Conservation (phyloP, 2,113 vertebrate species). For the Mesocricetus auratus region DNA sequence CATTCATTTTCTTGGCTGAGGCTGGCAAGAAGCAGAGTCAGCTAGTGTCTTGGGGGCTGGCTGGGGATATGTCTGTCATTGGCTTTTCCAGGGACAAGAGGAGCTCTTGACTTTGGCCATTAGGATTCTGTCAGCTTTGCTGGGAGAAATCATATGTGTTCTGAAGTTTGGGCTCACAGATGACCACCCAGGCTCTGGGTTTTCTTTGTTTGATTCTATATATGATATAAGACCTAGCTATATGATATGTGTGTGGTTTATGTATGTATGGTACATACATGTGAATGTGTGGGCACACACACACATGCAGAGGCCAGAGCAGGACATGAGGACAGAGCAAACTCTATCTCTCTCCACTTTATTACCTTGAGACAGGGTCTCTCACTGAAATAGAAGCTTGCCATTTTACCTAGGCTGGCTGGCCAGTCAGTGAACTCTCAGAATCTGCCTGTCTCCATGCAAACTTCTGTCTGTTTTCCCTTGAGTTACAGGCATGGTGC, state of each 20-base stretch:
- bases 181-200: neutral
- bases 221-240: neutral
- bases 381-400: neutral
- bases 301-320: neutral
- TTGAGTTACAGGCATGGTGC: neutral
- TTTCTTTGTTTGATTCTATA: neutral
- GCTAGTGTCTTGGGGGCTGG: neutral
- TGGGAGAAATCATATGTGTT: neutral
- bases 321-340: neutral
- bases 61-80: neutral
- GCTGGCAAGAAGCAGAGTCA: neutral
- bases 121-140: constrained; percentile 6
- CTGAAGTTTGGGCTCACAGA: neutral
- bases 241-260: neutral
- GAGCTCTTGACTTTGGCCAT: neutral
- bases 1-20: neutral
- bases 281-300: neutral
- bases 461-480: neutral
- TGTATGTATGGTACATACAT: no score
- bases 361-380: neutral
- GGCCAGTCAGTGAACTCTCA: neutral
- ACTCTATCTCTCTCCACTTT: neutral
- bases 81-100: constrained; percentile 34
- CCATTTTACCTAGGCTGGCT: neutral
- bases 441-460: neutral